phyloP scores from a whole-genome alignment of 2,797 vertebrate genomes.

The Syngnathus acus region DNA sequence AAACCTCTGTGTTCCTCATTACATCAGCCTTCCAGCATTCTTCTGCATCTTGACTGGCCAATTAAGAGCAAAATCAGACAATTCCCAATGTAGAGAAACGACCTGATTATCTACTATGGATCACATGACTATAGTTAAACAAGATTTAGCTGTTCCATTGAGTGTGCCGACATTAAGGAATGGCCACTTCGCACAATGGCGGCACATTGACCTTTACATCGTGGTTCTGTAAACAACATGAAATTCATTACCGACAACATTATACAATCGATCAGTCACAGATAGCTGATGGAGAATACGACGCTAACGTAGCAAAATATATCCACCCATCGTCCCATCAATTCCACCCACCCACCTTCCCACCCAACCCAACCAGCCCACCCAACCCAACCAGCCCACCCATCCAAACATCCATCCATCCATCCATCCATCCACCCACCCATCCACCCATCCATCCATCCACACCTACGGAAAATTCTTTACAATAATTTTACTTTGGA shows the following conservation, averaged over 20 bases:
- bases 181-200: constrained; percentile 6
- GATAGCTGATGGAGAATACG: constrained; percentile 11
- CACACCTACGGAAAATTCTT: background rate
- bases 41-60: constrained; percentile 20
- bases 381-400: background rate
- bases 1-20: constrained; percentile 24
- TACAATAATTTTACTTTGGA: no score
- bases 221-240: constrained; percentile 5
- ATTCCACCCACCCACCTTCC: background rate
- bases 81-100: constrained; percentile 16
- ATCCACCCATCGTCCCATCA: background rate
- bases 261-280: constrained; percentile 9
- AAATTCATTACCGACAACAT: constrained; percentile 3
- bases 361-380: no score
- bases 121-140: constrained; percentile 6
- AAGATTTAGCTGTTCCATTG: background rate
- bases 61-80: constrained; percentile 34
- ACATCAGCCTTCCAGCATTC: constrained; percentile 22
- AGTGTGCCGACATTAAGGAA: constrained; percentile 8
- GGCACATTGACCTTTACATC: constrained; percentile 16
- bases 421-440: background rate
- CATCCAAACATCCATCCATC: background rate
- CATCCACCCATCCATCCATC: background rate
- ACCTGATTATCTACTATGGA: constrained; percentile 12
- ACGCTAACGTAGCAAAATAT: background rate